Evolutionary conservation across 53 echinoderm and acorn worm genomes (phyloP).

Genomic region (Holothuria leucospilota): DNA sequence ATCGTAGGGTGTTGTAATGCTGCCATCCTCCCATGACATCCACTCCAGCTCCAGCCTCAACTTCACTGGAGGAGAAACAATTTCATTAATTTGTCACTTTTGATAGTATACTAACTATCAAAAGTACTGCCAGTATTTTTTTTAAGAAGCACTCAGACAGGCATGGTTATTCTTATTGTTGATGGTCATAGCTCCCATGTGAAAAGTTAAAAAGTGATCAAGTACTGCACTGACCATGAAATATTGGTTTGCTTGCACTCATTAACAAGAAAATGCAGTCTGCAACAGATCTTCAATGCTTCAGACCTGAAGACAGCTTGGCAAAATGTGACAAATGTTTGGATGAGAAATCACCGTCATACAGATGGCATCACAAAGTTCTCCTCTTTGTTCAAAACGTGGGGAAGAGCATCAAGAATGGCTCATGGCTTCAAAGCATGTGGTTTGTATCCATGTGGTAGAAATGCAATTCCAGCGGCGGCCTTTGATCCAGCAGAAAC

Average conservation of each 20-base stretch:
- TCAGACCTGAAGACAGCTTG: constrained; percentile 40
- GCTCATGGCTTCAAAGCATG: constrained; percentile 46
- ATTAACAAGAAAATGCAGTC: constrained; percentile 55
- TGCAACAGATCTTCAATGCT: constrained; percentile 51
- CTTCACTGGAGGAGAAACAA: too few species aligned
- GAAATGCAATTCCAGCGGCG: constrained; percentile 26
- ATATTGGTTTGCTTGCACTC: constrained; percentile 54
- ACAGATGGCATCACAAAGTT: constrained; percentile 54
- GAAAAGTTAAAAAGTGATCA: constrained; percentile 29
- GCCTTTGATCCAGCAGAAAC: constrained; percentile 5
- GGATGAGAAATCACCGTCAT: constrained; percentile 33
- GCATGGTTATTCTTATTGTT: constrained; percentile 60
- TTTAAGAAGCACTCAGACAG: constrained; percentile 1
- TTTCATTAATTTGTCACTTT: too few species aligned
- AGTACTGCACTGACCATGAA: constrained; percentile 42
- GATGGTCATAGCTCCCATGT: constrained; percentile 62
- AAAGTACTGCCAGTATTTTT: constrained; percentile 47
- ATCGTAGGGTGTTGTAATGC: too few species aligned
- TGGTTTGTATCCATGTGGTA: constrained; percentile 34
- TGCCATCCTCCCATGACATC: neutral
- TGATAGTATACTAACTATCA: too few species aligned
- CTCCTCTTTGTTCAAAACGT: constrained; percentile 29
- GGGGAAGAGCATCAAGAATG: constrained; percentile 50
- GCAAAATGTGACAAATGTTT: constrained; percentile 33
- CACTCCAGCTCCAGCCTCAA: constrained; percentile 37